Percentiles rank a stretch among this genome's conserved stretches.
Conservation (phyloP, 2,797 vertebrate genomes). For the Calcarius lapponicus region DNA sequence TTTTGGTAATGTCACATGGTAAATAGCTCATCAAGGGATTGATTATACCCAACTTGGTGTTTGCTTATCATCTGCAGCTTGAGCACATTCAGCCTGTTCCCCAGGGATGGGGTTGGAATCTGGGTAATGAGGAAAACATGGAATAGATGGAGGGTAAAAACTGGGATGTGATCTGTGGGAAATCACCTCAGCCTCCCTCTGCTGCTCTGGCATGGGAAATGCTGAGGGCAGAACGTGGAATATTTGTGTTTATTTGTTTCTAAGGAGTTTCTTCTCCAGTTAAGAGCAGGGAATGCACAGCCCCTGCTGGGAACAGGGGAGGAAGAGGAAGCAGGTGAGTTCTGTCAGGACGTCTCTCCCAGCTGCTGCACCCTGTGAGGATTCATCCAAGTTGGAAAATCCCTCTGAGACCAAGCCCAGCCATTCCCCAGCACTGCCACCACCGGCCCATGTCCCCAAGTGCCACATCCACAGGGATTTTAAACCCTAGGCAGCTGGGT, state of each 20-base stretch:
- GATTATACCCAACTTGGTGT: background rate
- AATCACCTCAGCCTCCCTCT: background rate
- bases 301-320: background rate
- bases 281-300: background rate
- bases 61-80: slow-evolving; percentile 32
- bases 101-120: background rate
- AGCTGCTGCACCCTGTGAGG: accelerated
- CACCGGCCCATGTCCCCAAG: background rate
- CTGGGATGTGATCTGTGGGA: background rate
- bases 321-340: background rate
- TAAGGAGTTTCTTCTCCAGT: background rate
- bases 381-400: background rate
- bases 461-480: background rate
- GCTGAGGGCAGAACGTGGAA: accelerated
- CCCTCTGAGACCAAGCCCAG: background rate
- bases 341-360: background rate
- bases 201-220: background rate
- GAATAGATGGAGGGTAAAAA: background rate
- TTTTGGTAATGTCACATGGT: slow-evolving; percentile 21
- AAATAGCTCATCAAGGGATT: slow-evolving; percentile 32
- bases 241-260: background rate
- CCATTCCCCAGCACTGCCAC: background rate
- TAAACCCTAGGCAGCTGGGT: background rate
- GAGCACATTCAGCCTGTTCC: background rate
- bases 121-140: background rate